Percentiles rank a stretch among this genome's conserved stretches.
phyloP scores from a whole-genome alignment of 1,140 invertebrate species.

The Drosophila teissieri region DNA sequence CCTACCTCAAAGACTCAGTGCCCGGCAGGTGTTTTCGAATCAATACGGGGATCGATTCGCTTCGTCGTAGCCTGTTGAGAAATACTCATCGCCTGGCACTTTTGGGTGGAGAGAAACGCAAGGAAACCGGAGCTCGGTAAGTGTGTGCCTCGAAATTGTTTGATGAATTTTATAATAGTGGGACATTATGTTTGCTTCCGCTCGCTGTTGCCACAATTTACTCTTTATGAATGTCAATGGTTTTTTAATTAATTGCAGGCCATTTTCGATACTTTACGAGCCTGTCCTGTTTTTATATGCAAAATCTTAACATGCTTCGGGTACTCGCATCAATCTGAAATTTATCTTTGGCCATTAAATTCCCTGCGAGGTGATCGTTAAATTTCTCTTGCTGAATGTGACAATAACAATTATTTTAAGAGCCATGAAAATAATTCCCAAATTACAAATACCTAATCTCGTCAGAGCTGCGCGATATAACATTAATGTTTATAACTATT shows the following conservation, averaged over 20 bases:
- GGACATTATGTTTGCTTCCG: slow-evolving; percentile 66
- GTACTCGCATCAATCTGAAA: slow-evolving; percentile 61
- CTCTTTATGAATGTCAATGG: slow-evolving; percentile 83
- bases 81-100: slow-evolving; percentile 59
- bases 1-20: slow-evolving; percentile 5
- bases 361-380: slow-evolving; percentile 44
- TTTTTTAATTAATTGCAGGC: slow-evolving; percentile 79
- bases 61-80: slow-evolving; percentile 71
- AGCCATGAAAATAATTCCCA: slow-evolving; percentile 45
- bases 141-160: slow-evolving; percentile 74
- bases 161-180: slow-evolving; percentile 75
- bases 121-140: slow-evolving; percentile 35
- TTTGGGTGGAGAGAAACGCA: neutral
- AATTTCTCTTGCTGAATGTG: slow-evolving; percentile 54
- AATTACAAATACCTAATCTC: slow-evolving; percentile 34
- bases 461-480: no score
- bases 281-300: slow-evolving; percentile 28
- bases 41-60: slow-evolving; percentile 51
- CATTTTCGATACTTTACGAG: slow-evolving; percentile 59
- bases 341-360: slow-evolving; percentile 71
- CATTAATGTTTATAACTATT: neutral
- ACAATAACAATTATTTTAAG: slow-evolving; percentile 39
- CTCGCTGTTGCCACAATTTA: slow-evolving; percentile 80
- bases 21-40: slow-evolving; percentile 72
- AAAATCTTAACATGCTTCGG: slow-evolving; percentile 26